Evolutionary conservation across 37 sponge, comb jelly and placozoan species (phyloP).

Genomic region (Mnemiopsis leidyi): DNA sequence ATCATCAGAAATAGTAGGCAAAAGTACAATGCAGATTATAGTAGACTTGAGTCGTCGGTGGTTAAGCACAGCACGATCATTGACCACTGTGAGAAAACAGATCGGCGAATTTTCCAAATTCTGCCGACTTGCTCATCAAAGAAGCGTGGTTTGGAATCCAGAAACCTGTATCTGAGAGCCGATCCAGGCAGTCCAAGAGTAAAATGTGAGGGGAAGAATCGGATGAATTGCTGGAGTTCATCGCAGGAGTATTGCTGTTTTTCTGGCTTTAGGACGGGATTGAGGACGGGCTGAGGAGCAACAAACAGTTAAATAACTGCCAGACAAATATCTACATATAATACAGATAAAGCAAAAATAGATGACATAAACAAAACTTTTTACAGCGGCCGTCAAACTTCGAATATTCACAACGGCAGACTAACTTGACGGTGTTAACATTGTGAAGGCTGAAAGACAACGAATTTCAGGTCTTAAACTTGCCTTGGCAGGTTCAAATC

Average conservation of each 20-base stretch:
- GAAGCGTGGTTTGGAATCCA: background rate
- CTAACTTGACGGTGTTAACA: no score
- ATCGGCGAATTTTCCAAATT: background rate
- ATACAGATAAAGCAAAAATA: no score
- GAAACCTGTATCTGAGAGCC: constrained; percentile 31
- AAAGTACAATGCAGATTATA: background rate
- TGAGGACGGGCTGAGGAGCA: background rate
- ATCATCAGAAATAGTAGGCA: background rate
- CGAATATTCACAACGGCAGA: no score
- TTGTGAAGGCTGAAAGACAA: no score
- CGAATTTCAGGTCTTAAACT: background rate
- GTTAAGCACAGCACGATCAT: background rate
- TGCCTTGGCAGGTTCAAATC: background rate
- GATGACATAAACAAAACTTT: no score
- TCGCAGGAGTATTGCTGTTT: constrained; percentile 22
- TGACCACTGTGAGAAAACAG: background rate
- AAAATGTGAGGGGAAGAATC: constrained; percentile 59
- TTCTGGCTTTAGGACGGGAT: background rate
- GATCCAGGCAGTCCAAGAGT: background rate
- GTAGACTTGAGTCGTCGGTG: background rate
- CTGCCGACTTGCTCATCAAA: background rate
- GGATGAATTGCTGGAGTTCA: constrained; percentile 22
- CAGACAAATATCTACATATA: no score
- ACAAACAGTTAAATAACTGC: no score
- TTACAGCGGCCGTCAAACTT: no score